A percentile compares a stretch with the other conserved stretches of the same genome.
These are phyloP conservation scores for Dendrocincla tyrannina DNA, from an alignment of 2,797 vertebrate genomes.

Conservation along the genomic window DNA sequence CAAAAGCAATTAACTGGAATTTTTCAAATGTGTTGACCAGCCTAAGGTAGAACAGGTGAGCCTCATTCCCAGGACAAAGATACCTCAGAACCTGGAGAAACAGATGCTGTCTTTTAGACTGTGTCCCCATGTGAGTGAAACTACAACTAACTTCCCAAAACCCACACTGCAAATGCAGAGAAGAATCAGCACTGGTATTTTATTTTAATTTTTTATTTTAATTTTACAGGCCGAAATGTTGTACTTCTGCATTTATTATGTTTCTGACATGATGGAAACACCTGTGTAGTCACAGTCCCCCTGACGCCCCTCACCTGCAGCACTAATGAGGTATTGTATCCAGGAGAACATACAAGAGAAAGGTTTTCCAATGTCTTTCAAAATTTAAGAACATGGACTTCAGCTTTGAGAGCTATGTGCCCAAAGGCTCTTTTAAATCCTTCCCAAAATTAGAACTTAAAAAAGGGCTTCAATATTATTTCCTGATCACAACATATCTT, in stretches of 20 bases:
- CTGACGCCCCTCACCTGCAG: neutral
- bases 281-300: neutral
- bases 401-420: neutral
- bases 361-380: neutral
- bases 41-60: neutral
- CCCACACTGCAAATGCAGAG: neutral
- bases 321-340: neutral
- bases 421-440: neutral
- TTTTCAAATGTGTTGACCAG: neutral
- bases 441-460: neutral
- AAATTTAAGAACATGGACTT: neutral
- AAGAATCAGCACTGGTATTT: neutral
- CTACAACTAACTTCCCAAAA: neutral
- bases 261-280: neutral
- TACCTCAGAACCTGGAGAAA: neutral
- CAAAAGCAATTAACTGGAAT: neutral
- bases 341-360: neutral
- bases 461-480: neutral
- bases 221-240: fast-evolving
- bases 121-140: neutral
- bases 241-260: neutral
- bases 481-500: neutral
- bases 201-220: too few relatives aligned
- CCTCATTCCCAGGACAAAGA: neutral
- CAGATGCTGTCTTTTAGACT: neutral